phyloP scores from a whole-genome alignment of 2,888 invertebrate genomes.

The Graphium colonna region DNA sequence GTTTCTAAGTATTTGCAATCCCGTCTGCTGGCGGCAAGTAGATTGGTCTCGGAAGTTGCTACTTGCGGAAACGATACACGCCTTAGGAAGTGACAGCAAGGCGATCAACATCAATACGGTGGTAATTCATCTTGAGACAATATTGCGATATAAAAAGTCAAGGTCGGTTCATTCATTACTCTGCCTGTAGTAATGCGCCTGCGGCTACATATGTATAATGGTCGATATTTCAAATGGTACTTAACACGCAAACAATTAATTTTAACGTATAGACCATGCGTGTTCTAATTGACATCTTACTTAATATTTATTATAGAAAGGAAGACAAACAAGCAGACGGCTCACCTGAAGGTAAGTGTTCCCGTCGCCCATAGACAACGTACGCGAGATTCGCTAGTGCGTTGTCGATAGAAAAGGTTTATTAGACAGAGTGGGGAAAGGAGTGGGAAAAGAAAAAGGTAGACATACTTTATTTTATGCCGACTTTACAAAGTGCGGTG shows the following conservation, averaged over 20 bases:
- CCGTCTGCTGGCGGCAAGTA: background rate
- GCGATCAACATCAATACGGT: constrained; percentile 16
- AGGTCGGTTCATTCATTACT: constrained; percentile 17
- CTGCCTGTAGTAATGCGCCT: constrained; percentile 1
- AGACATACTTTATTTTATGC: too few species aligned
- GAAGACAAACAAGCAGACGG: too few species aligned
- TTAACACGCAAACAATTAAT: background rate
- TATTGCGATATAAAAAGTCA: constrained; percentile 11
- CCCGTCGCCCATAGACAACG: too few species aligned
- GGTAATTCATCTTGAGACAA: constrained; percentile 14
- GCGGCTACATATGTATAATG: background rate
- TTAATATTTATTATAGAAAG: too few species aligned
- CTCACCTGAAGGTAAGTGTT: too few species aligned
- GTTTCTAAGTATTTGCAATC: background rate
- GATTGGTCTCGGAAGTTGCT: constrained; percentile 6
- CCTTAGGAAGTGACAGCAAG: constrained; percentile 22
- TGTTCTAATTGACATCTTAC: too few species aligned
- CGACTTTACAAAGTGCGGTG: too few species aligned
- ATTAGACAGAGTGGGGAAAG: too few species aligned
- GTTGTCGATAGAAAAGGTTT: too few species aligned
- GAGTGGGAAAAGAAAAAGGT: too few species aligned
- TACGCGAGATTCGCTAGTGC: too few species aligned
- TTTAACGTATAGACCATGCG: background rate
- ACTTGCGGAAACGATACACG: constrained; percentile 14
- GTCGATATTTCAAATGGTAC: background rate